A percentile compares a stretch with the other conserved stretches of the same genome.
Conservation (phyloP, 1,140 invertebrate species). For the Aphis gossypii region DNA sequence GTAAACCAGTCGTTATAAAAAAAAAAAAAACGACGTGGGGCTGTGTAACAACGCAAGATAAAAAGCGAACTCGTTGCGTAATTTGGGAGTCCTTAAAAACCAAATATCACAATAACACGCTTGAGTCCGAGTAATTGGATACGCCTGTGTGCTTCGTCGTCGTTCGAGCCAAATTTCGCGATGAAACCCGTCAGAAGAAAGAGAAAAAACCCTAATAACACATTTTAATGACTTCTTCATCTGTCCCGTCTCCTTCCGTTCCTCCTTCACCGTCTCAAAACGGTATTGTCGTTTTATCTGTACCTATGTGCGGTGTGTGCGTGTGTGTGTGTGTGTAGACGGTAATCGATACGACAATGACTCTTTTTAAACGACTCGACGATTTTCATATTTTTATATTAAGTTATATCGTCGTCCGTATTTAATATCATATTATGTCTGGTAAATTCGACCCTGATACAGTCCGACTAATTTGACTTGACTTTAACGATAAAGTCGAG, state of each 20-base stretch:
- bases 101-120: background rate
- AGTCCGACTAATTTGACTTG: background rate
- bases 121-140: conserved; percentile 18
- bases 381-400: background rate
- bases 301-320: background rate
- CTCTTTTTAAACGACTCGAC: background rate
- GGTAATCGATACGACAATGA: background rate
- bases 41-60: background rate
- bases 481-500: background rate
- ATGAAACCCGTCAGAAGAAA: background rate
- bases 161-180: background rate
- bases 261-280: background rate
- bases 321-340: no score
- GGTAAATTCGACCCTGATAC: background rate
- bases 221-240: background rate
- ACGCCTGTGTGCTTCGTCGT: background rate
- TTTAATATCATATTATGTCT: conserved; percentile 5
- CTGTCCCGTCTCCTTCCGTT: background rate
- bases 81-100: conserved; percentile 30
- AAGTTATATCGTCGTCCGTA: background rate
- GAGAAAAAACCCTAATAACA: conserved; percentile 1
- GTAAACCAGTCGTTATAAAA: conserved; percentile 26
- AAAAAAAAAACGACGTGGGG: background rate
- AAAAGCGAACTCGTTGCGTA: conserved; percentile 34
- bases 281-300: background rate